Conservation (phyloP, 2,888 invertebrate species). For the Conomelus anceps region DNA sequence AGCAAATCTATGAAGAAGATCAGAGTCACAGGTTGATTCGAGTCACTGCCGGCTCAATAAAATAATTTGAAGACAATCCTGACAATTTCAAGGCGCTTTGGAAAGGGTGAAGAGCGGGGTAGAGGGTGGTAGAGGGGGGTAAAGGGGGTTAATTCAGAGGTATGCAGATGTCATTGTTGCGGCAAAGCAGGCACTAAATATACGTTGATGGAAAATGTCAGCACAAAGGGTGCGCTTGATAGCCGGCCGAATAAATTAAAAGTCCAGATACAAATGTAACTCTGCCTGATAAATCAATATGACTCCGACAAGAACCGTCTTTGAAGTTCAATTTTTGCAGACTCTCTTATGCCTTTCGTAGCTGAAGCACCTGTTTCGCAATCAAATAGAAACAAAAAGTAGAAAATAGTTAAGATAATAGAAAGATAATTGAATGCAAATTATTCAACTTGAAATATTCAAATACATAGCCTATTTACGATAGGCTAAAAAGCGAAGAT, state of each 20-base stretch:
- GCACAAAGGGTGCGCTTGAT: conserved; percentile 8
- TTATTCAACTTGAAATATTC: too few relatives aligned
- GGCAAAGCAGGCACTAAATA: background rate
- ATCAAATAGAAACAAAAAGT: background rate
- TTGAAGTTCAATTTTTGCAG: background rate
- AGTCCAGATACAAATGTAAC: background rate
- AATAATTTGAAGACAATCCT: conserved; percentile 14
- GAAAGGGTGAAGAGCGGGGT: background rate
- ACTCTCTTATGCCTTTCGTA: background rate
- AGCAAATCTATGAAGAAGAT: background rate
- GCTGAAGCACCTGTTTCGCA: background rate
- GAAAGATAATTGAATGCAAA: too few relatives aligned
- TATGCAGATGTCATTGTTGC: conserved; percentile 12
- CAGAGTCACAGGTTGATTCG: background rate
- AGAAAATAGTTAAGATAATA: background rate
- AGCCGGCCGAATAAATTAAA: conserved; percentile 11
- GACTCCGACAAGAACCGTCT: background rate
- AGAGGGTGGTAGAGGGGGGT: too few relatives aligned
- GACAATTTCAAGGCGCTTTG: conserved; percentile 10
- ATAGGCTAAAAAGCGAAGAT: background rate
- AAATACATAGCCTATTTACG: too few relatives aligned
- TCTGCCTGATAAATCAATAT: conserved; percentile 3
- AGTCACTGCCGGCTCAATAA: background rate
- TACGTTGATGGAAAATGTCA: background rate
- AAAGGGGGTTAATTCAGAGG: conserved; percentile 9